phyloP scores from a whole-genome alignment of 2,888 invertebrate species.

The Pristionchus japonicus region DNA sequence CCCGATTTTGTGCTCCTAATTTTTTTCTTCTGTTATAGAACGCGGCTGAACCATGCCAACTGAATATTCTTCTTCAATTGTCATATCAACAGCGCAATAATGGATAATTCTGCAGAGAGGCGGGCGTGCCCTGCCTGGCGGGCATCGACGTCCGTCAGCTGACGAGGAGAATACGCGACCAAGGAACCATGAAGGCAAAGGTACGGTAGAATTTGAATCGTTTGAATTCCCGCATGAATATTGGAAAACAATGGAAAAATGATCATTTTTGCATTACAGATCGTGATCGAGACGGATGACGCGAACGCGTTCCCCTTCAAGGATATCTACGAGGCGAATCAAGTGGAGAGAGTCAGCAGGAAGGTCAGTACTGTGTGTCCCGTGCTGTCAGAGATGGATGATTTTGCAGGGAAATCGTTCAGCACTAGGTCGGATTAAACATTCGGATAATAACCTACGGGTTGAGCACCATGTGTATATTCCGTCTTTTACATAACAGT shows the following conservation, averaged over 20 bases:
- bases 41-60: no score
- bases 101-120: conserved; percentile 64
- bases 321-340: conserved; percentile 89
- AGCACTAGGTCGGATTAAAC: no score
- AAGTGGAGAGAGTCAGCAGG: conserved; percentile 91
- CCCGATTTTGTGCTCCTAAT: no score
- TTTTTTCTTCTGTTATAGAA: no score
- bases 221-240: background rate
- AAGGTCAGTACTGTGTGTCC: conserved; percentile 82
- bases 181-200: conserved; percentile 87
- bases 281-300: conserved; percentile 77
- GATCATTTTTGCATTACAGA: conserved; percentile 65
- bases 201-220: conserved; percentile 54
- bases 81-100: no score
- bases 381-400: no score
- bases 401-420: no score
- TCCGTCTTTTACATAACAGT: no score
- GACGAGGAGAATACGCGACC: conserved; percentile 90
- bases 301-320: conserved; percentile 77
- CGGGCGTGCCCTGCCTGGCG: conserved; percentile 75
- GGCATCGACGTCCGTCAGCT: conserved; percentile 93
- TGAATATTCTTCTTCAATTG: no score
- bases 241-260: background rate
- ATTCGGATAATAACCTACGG: no score
- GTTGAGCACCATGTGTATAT: no score